phyloP scores from a whole-genome alignment of 2,888 invertebrate genomes.

The Heliconius ethilla region DNA sequence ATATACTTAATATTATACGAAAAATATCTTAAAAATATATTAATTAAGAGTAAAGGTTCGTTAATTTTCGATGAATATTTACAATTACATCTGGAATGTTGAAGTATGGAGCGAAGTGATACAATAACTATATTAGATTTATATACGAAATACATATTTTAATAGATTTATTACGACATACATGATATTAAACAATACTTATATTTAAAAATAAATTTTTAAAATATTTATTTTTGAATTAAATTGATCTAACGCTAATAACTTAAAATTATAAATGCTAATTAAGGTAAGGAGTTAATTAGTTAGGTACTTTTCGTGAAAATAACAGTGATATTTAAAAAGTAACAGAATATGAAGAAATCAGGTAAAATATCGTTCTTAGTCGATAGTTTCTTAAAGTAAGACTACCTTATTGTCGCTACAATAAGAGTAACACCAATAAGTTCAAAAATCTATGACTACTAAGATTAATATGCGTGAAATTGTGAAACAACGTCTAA shows the following conservation, averaged over 20 bases:
- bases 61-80: conserved; percentile 60
- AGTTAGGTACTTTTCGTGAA: conserved; percentile 2
- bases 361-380: conserved; percentile 2
- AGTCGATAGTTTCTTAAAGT: conserved; percentile 3
- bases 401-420: conserved; percentile 33
- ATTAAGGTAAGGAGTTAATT: neutral
- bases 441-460: conserved; percentile 21
- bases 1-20: conserved; percentile 41
- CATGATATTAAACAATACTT: conserved; percentile 19
- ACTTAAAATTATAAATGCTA: conserved; percentile 24
- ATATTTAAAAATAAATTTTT: conserved; percentile 7
- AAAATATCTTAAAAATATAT: conserved; percentile 41
- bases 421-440: conserved; percentile 33
- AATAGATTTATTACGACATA: neutral
- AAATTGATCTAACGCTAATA: conserved; percentile 23
- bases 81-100: conserved; percentile 67
- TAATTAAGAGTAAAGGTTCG: conserved; percentile 49
- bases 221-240: conserved; percentile 21
- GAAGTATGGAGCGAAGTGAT: conserved; percentile 60
- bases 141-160: conserved; percentile 38
- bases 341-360: conserved; percentile 8
- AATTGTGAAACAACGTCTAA: conserved; percentile 19
- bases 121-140: conserved; percentile 32
- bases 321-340: neutral
- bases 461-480: conserved; percentile 24